Evolutionary conservation across 2,888 invertebrate species (phyloP).

Genomic region (Hirtodrosophila alboralis): DNA sequence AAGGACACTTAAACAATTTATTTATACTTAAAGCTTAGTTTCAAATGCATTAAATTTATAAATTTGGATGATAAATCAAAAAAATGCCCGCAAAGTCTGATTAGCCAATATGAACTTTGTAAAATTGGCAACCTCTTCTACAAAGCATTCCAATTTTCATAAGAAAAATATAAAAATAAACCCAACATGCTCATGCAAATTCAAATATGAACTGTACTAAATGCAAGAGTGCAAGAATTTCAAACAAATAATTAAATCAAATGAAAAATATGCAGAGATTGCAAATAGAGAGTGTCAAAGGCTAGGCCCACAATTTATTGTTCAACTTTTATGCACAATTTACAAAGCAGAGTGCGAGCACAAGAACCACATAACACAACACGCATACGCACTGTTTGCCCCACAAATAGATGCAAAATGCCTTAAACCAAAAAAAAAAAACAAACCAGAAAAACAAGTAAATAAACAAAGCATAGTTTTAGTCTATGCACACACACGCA

Average conservation of each 20-base stretch:
- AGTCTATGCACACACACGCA: slow-evolving; percentile 41
- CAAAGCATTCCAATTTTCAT: too few relatives aligned
- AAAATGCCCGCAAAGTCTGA: too few relatives aligned
- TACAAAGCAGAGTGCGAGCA: slow-evolving; percentile 46
- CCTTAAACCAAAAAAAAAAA: slow-evolving; percentile 71
- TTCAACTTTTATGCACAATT: slow-evolving; percentile 54
- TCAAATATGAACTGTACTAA: too few relatives aligned
- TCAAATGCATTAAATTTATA: too few relatives aligned
- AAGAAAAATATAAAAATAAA: too few relatives aligned
- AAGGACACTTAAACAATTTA: too few relatives aligned
- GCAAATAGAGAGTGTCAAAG: slow-evolving; percentile 21
- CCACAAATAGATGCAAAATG: slow-evolving; percentile 56
- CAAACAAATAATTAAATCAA: slow-evolving; percentile 60
- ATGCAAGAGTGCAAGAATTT: slow-evolving; percentile 7
- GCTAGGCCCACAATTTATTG: slow-evolving; percentile 38
- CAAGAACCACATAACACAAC: slow-evolving; percentile 43
- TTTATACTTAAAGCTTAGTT: too few relatives aligned
- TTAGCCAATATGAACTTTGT: too few relatives aligned
- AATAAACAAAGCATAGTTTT: slow-evolving; percentile 68
- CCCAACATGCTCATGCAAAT: too few relatives aligned
- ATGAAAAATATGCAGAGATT: slow-evolving; percentile 31
- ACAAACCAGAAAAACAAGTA: too few relatives aligned
- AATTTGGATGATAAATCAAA: too few relatives aligned
- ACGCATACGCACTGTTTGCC: slow-evolving; percentile 74
- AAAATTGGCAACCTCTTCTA: too few relatives aligned